Evolutionary conservation across 2,797 vertebrate genomes (phyloP).

Genomic region (Mormyrus hasselquistii): DNA sequence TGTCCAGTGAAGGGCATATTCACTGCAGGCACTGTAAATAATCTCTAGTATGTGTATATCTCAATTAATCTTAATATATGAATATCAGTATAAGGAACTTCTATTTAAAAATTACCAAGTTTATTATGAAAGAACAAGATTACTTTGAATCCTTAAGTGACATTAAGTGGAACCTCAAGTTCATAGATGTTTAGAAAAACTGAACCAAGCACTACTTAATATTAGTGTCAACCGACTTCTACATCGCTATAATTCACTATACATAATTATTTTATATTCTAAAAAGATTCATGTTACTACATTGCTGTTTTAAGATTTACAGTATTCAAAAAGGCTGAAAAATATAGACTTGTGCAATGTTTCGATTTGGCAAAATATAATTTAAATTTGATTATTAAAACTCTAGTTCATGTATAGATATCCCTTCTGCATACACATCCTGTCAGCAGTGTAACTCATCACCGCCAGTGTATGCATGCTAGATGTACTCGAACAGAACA

Average conservation of each 20-base stretch:
- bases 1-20: not conserved
- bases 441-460: not conserved
- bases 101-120: not conserved
- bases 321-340: not conserved
- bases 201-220: not conserved
- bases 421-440: not conserved
- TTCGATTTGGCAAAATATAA: not conserved
- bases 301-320: not conserved
- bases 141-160: not conserved
- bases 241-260: not conserved
- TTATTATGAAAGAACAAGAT: not conserved
- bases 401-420: not conserved
- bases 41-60: not conserved
- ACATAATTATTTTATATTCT: not conserved
- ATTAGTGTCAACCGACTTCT: not conserved
- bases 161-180: not conserved
- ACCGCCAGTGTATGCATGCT: not conserved
- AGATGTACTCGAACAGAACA: not conserved
- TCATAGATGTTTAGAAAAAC: not conserved
- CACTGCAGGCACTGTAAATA: not conserved
- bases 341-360: not conserved
- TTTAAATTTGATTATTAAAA: not conserved
- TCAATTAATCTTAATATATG: not conserved
- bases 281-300: not conserved
- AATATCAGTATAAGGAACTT: not conserved